Evolutionary conservation across 2,888 invertebrate genomes (phyloP).

Genomic region (Drosophila tanythrix): DNA sequence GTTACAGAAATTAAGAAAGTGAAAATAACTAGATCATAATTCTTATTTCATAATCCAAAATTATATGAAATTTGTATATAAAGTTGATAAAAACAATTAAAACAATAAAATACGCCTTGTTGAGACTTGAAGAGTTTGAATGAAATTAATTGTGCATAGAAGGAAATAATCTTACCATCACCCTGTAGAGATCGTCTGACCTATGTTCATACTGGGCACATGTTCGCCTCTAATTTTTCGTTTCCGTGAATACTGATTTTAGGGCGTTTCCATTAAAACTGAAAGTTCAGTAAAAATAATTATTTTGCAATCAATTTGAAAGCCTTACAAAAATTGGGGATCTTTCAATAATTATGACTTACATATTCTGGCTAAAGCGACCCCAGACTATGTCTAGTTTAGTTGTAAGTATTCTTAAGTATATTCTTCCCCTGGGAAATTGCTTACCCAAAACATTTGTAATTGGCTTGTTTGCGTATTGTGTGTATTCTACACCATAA

Average conservation of each 20-base stretch:
- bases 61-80: background rate
- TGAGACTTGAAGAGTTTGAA: background rate
- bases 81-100: background rate
- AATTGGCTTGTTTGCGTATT: background rate
- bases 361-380: background rate
- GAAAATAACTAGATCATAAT: constrained; percentile 13
- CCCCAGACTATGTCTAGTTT: background rate
- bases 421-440: background rate
- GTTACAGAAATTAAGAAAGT: constrained; percentile 89
- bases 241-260: background rate
- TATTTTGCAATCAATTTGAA: background rate
- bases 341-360: background rate
- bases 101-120: background rate
- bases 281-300: background rate
- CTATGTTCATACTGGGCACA: background rate
- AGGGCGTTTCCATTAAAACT: background rate
- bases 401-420: background rate
- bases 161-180: background rate
- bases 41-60: background rate
- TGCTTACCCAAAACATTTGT: background rate
- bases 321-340: background rate
- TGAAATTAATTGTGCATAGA: background rate
- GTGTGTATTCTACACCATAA: background rate
- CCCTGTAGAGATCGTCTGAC: background rate
- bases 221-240: background rate